Conservation (phyloP, 2,797 vertebrate genomes). For the Kryptopterus vitreolus region DNA sequence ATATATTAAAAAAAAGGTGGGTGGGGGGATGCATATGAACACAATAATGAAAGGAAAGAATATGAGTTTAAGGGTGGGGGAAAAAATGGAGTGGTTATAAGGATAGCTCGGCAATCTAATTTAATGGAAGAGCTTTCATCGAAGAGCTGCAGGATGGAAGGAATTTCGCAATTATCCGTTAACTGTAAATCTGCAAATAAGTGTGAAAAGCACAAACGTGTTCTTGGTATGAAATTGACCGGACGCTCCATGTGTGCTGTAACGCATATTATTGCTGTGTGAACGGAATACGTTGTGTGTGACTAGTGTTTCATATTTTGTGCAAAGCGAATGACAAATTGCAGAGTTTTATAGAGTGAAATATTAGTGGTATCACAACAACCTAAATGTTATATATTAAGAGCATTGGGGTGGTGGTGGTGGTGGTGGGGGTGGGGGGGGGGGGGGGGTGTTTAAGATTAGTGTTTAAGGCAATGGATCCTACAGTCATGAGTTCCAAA, state of each 20-base stretch:
- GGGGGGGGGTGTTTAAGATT: no score
- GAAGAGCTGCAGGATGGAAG: neutral
- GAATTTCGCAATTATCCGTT: no score
- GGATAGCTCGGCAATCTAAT: constrained; percentile 21
- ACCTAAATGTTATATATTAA: neutral
- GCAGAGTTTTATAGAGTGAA: neutral
- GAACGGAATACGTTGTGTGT: no score
- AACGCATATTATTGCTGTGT: neutral
- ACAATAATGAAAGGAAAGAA: constrained; percentile 6
- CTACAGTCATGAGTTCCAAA: no score
- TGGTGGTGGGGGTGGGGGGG: no score
- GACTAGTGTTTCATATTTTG: neutral
- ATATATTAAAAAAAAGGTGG: no score
- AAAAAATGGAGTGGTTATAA: constrained; percentile 28
- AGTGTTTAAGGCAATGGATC: no score
- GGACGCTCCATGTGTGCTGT: neutral
- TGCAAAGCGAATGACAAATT: neutral
- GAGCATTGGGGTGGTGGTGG: no score
- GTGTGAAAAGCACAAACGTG: neutral
- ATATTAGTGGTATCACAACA: no score
- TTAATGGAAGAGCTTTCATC: neutral
- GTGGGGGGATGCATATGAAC: neutral
- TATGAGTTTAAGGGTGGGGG: neutral
- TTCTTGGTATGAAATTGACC: neutral
- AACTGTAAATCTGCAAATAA: neutral